Conservation (phyloP, 2,797 vertebrate genomes). For the Cossypha caffra region DNA sequence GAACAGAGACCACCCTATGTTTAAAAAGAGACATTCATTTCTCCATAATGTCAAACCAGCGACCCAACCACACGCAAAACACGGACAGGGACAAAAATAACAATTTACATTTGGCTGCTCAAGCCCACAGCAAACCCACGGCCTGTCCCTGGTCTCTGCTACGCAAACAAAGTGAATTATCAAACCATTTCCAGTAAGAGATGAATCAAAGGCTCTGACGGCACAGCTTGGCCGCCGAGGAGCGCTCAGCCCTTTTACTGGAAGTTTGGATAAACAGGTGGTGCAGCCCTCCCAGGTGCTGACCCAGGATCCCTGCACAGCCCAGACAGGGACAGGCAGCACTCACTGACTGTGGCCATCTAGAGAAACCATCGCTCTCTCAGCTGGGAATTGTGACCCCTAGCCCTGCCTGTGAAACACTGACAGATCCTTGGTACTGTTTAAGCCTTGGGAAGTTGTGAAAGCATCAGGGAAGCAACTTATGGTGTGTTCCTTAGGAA, state of each 20-base stretch:
- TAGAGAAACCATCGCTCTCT: fast-evolving
- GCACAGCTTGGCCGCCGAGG: not conserved
- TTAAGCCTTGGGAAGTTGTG: not conserved
- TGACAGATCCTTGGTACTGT: fast-evolving
- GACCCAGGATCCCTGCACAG: not conserved
- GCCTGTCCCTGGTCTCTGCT: not conserved
- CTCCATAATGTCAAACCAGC: not conserved
- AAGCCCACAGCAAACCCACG: not conserved
- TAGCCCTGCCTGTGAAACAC: fast-evolving
- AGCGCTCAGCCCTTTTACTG: not conserved
- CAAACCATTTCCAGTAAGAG: not conserved
- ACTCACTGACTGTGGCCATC: fast-evolving
- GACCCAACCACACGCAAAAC: not conserved
- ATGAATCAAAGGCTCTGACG: not conserved
- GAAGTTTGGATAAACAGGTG: not conserved
- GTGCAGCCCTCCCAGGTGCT: not conserved
- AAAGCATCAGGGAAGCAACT: not conserved
- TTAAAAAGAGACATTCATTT: not conserved
- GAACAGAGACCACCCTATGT: not conserved
- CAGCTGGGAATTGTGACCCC: not conserved
- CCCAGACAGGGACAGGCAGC: not conserved
- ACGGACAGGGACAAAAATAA: not conserved
- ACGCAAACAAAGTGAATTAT: not conserved
- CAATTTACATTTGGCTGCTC: not conserved
- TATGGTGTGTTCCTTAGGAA: too few species aligned